Conservation (phyloP, 1,140 invertebrate genomes). For the Bombus polaris region DNA sequence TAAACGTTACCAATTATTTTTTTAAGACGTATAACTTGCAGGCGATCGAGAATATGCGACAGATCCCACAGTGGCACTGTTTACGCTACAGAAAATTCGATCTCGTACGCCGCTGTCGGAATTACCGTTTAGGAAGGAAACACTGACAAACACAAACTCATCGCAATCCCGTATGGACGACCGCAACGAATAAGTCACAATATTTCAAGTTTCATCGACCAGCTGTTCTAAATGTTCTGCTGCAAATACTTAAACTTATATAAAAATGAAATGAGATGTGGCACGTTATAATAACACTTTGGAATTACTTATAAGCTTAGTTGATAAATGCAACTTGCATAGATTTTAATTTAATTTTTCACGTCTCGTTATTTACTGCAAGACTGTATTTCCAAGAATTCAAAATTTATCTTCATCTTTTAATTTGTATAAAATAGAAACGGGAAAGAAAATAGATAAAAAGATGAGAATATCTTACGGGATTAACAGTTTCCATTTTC, state of each 20-base stretch:
- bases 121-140: conserved; percentile 83
- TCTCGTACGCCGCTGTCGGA: conserved; percentile 87
- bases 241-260: conserved; percentile 42
- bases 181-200: conserved; percentile 13
- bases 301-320: not conserved
- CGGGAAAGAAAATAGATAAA: not conserved
- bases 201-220: conserved; percentile 47
- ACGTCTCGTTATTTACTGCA: not conserved
- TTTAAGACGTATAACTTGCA: conserved; percentile 74
- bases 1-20: conserved; percentile 55
- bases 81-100: conserved; percentile 90
- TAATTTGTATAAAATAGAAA: not conserved
- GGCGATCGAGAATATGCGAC: conserved; percentile 85
- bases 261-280: conserved; percentile 5
- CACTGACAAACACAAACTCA: conserved; percentile 71
- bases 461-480: not conserved
- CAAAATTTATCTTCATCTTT: not conserved
- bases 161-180: conserved; percentile 36
- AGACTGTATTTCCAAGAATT: conserved; percentile 27
- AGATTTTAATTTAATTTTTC: conserved; percentile 1
- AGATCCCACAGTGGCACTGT: conserved; percentile 91
- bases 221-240: conserved; percentile 32
- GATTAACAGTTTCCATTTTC: conserved; percentile 21
- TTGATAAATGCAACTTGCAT: not conserved
- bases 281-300: not conserved